These are phyloP conservation scores for Tetramorium bicarinatum DNA, from an alignment of 2,888 invertebrate genomes.

Conservation along the genomic window DNA sequence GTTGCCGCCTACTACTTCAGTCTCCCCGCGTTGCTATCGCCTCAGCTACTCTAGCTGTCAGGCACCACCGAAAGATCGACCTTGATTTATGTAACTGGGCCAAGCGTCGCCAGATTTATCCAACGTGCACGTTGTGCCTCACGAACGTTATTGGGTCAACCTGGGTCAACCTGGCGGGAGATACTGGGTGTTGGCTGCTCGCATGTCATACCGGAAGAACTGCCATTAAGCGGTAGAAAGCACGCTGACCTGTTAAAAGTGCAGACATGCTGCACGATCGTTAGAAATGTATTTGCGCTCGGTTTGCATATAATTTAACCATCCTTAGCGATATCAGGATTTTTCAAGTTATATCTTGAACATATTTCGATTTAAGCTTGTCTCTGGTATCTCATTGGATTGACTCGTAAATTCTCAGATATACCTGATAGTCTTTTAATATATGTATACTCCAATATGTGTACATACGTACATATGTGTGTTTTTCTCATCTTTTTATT, in stretches of 20 bases:
- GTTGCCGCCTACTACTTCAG: slow-evolving; percentile 25
- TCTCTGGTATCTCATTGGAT: slow-evolving; percentile 2
- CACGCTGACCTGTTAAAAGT: slow-evolving; percentile 39
- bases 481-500: slow-evolving; percentile 3
- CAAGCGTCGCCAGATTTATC: slow-evolving; percentile 55
- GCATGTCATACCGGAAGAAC: slow-evolving; percentile 48
- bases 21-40: slow-evolving; percentile 35
- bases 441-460: background rate
- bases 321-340: slow-evolving; percentile 8
- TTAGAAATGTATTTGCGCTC: slow-evolving; percentile 15
- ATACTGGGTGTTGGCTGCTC: slow-evolving; percentile 54
- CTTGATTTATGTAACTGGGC: slow-evolving; percentile 77
- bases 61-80: slow-evolving; percentile 70
- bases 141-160: slow-evolving; percentile 48
- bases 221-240: slow-evolving; percentile 61
- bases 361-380: slow-evolving; percentile 13
- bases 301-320: background rate
- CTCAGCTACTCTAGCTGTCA: slow-evolving; percentile 34
- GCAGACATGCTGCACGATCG: slow-evolving; percentile 23
- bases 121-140: slow-evolving; percentile 22
- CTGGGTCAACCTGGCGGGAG: slow-evolving; percentile 22
- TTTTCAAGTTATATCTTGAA: slow-evolving; percentile 1
- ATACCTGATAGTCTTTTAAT: slow-evolving; percentile 19
- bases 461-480: background rate
- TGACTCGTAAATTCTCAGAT: slow-evolving; percentile 1